Percentiles rank a stretch among this genome's conserved stretches.
Conservation (phyloP, 1,140 invertebrate genomes). For the Orchestia grillus region DNA sequence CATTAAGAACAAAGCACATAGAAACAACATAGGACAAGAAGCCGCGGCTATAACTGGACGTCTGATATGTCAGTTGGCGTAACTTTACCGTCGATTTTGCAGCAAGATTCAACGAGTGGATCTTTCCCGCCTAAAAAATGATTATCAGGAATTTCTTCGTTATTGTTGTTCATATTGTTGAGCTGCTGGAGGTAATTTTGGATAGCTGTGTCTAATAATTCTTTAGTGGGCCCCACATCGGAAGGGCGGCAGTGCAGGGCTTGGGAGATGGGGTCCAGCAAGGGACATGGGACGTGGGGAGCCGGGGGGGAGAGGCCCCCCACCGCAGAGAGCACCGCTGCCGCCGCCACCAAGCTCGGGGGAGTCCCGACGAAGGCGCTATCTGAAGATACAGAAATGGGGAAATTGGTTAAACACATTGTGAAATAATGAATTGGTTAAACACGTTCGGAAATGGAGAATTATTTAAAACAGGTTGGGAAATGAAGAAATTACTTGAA, state of each 20-base stretch:
- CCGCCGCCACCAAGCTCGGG: not conserved
- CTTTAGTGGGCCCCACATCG: not conserved
- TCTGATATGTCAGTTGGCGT: slow-evolving; percentile 32
- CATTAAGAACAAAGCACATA: not conserved
- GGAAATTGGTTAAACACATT: not conserved
- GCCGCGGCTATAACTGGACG: not conserved
- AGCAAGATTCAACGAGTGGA: not conserved
- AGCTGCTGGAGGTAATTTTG: not conserved
- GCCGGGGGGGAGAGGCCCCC: not conserved
- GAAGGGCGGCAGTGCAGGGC: not conserved
- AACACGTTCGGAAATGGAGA: not conserved
- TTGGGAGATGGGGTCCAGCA: not conserved
- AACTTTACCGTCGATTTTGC: slow-evolving; percentile 17
- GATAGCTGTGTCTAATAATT: not conserved
- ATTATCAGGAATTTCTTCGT: slow-evolving; percentile 33
- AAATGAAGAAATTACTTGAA: too few species aligned
- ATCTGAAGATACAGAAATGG: not conserved
- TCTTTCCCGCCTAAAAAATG: slow-evolving; percentile 41
- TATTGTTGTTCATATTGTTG: slow-evolving; percentile 11
- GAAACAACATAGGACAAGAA: not conserved
- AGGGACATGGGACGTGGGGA: not conserved
- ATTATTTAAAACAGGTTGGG: not conserved
- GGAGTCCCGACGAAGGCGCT: not conserved
- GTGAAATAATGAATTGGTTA: not conserved
- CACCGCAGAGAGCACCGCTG: not conserved